A percentile compares a stretch with the other conserved stretches of the same genome.
Conservation (phyloP, 2,797 vertebrate genomes). For the Gila robusta region DNA sequence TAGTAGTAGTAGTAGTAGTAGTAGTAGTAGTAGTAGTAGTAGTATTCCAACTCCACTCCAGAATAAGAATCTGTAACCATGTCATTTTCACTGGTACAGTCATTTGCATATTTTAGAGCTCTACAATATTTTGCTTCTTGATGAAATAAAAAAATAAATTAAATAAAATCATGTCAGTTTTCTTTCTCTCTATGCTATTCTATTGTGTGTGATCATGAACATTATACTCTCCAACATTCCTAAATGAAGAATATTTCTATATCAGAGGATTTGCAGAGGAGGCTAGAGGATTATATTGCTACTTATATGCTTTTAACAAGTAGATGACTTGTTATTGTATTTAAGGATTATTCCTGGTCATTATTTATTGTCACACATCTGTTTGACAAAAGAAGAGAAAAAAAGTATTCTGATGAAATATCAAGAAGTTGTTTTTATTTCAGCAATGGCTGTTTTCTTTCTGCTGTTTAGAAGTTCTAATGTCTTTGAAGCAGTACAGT, state of each 20-base stretch:
- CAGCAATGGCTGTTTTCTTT: conserved; percentile 86
- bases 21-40: no score
- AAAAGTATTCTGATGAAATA: conserved; percentile 87
- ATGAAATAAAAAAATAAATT: background rate
- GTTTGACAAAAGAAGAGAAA: conserved; percentile 78
- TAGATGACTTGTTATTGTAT: conserved; percentile 87
- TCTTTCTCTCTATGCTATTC: conserved; percentile 82
- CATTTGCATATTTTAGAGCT: conserved; percentile 81
- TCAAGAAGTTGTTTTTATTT: conserved; percentile 82
- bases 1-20: no score
- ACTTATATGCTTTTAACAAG: conserved; percentile 83
- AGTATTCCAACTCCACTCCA: background rate
- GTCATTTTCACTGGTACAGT: conserved; percentile 77
- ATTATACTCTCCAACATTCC: conserved; percentile 89
- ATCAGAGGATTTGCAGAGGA: conserved; percentile 82
- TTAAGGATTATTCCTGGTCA: conserved; percentile 88
- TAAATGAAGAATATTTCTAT: conserved; percentile 82
- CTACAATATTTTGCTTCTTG: conserved; percentile 80
- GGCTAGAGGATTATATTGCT: conserved; percentile 88
- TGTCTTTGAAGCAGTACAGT: conserved; percentile 88
- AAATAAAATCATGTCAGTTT: conserved; percentile 44
- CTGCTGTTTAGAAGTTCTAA: conserved; percentile 85
- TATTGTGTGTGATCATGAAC: conserved; percentile 86
- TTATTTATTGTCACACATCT: conserved; percentile 93
- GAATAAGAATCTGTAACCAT: conserved; percentile 39